Evolutionary conservation across 2,888 invertebrate genomes (phyloP).

Genomic region (Noctua fimbriata): DNA sequence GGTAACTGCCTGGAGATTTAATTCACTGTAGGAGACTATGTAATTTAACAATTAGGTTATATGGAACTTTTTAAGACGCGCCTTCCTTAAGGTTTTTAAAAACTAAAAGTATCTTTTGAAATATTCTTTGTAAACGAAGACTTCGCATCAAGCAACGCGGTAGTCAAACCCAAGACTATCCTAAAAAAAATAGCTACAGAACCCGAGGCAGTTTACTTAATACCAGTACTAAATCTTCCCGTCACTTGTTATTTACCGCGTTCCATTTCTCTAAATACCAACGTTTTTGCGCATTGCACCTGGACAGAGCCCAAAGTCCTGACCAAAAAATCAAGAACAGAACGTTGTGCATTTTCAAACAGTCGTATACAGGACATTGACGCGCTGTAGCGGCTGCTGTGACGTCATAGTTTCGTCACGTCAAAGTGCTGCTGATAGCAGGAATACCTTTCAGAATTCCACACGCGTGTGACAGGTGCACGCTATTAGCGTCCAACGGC

Average conservation of each 20-base stretch:
- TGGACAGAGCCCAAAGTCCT: conserved; percentile 22
- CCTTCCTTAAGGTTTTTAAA: neutral
- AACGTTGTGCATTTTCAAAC: conserved; percentile 33
- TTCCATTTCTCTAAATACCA: conserved; percentile 59
- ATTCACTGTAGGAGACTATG: too few relatives aligned
- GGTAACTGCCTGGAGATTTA: neutral
- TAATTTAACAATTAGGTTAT: neutral
- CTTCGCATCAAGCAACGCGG: conserved; percentile 24
- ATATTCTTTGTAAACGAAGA: conserved; percentile 7
- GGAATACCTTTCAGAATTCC: conserved; percentile 65
- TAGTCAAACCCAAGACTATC: conserved; percentile 25
- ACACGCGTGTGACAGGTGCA: conserved; percentile 71
- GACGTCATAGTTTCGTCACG: conserved; percentile 45
- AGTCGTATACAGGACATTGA: conserved; percentile 34
- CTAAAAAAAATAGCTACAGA: conserved; percentile 33
- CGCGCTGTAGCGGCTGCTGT: conserved; percentile 47
- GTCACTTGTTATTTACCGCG: conserved; percentile 57
- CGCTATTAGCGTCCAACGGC: conserved; percentile 72
- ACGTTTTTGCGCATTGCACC: conserved; percentile 59
- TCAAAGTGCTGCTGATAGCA: conserved; percentile 63
- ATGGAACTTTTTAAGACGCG: neutral
- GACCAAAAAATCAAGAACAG: conserved; percentile 46
- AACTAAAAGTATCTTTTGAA: neutral
- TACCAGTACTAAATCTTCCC: conserved; percentile 53
- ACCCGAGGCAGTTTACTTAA: conserved; percentile 43